Base-by-base conservation (phyloP, 2,113 vertebrate species). In the Corvus moneduloides region DNA sequence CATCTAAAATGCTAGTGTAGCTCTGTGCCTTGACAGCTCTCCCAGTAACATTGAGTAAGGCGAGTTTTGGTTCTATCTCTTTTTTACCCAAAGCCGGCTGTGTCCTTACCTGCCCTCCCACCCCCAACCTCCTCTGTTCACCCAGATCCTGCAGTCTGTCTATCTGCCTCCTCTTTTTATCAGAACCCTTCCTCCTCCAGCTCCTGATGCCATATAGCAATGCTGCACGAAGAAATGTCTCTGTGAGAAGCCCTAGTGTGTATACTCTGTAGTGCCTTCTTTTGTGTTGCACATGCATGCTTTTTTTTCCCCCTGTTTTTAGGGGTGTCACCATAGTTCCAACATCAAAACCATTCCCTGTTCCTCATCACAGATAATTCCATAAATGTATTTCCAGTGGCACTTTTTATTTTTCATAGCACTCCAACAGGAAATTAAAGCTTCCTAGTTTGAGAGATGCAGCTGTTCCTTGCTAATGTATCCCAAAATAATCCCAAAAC, bases 401-500 rank as follows among this genome's bases (percentile, higher is more conserved):
- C 13, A 19, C 61, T 83, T 90, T 68, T 74, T 28, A 48, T 51
- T 79, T 91, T 80, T 76, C 0, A 1, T 24, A 61, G 18, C 5
- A 15, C 13, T 93, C 43, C 32, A 71, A 37, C 11, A 59, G 91
- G 63, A 92, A 83, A 58, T 55, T 39, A 73, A 94, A 73, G 33
- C 39, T 87, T 91, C 49, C 43, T 49, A 12, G 26, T 66, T 77
- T 87, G 35, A 69, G 63, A 88, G 49, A 55, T 12, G 2, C 52
- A 91, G 64, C 69, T 82, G 43, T 69, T 89, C 58, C 33, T 66
- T 68, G 43, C 52, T 75, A 55, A 67, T 32, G 19, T 58, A 56
- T 82, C 74, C 68, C 39, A 51, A 64, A 92, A 77, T 84, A 84
- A 90, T 81, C 23, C 74, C 39, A 66, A 74, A 93, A 95, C 37